Evolutionary conservation across 2,797 vertebrate genomes (phyloP), one percentile per base, ranked within the genome.

Genomic region (Ficedula albicollis): DNA sequence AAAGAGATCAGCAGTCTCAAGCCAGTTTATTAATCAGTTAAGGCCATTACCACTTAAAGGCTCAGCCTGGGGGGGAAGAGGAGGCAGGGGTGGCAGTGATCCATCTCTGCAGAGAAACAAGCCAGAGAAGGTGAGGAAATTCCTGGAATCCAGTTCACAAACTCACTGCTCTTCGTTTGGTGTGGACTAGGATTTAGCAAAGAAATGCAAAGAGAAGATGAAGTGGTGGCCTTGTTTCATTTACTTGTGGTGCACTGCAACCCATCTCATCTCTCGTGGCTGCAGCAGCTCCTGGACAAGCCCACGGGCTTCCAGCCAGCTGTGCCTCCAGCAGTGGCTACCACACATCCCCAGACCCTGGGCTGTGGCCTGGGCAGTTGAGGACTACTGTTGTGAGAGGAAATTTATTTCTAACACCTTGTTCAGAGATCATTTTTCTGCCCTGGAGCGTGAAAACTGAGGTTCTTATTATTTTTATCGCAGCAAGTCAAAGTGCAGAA

Each of bases 11-110:
- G 87, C 93, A 89, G 69, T 63, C 89, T 78, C 52, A 73, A 93
- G 67, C 44, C 91, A 94, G 79, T 96, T 95, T 93, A 94, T 95
- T 91, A 93, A 96, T 96, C 95, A 93, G 52, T 52, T 95, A 66
- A 92, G 55, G 62, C 83, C 22, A 68, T 92, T 81, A 66, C 32
- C 83, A 39, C 55, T 75, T 83, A 90, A 70, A 8, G 4, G 76
- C 62, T 96, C 79, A 59, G 52, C 38, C 11, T 60, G 29, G 23
- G 12, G 43, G 22, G 49, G 29, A 17, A 69, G 49, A 76, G 72
- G 54, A 75, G 41, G 38, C 1, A 80, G 69, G 26, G 51, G 18
- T 6, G 6, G 26, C 77, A 87, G 36, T 13, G 77, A 86, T 93
- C 74, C 66, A 60, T 77, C 60, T 52, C 68, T 75, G 44, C 79